Conservation (phyloP, 2,888 invertebrate genomes). For the Limnephilus auricula region DNA sequence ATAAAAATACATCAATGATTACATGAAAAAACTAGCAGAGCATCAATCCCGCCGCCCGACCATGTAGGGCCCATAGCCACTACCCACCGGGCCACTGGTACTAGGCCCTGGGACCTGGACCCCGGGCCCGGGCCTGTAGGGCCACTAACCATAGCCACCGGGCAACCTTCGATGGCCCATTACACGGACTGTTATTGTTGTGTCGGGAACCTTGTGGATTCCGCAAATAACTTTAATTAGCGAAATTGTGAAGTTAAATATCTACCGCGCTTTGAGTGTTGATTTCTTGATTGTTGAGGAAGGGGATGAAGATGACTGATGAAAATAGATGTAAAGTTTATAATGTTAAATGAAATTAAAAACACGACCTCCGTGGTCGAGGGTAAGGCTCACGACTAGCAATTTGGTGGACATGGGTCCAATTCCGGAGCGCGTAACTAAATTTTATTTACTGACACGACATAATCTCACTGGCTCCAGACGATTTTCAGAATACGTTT, state of each 20-base stretch:
- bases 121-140: not conserved
- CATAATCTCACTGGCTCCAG: too few relatives aligned
- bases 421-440: too few relatives aligned
- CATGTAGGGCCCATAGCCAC: not conserved
- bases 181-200: not conserved
- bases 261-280: not conserved
- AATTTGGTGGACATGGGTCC: too few relatives aligned
- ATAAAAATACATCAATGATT: not conserved
- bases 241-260: not conserved
- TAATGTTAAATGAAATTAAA: too few relatives aligned
- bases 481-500: too few relatives aligned
- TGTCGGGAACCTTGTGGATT: not conserved
- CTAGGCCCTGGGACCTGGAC: not conserved
- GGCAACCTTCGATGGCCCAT: not conserved
- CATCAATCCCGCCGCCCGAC: not conserved
- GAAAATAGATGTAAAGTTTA: not conserved
- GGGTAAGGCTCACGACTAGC: too few relatives aligned
- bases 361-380: too few relatives aligned
- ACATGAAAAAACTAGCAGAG: not conserved
- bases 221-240: conserved; percentile 13
- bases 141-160: not conserved
- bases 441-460: too few relatives aligned
- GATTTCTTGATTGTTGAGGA: not conserved
- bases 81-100: too few relatives aligned
- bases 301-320: not conserved